Evolutionary conservation across 2,113 vertebrate genomes (phyloP), one percentile per base, ranked within the genome.

Genomic region (Ailurus styani): DNA sequence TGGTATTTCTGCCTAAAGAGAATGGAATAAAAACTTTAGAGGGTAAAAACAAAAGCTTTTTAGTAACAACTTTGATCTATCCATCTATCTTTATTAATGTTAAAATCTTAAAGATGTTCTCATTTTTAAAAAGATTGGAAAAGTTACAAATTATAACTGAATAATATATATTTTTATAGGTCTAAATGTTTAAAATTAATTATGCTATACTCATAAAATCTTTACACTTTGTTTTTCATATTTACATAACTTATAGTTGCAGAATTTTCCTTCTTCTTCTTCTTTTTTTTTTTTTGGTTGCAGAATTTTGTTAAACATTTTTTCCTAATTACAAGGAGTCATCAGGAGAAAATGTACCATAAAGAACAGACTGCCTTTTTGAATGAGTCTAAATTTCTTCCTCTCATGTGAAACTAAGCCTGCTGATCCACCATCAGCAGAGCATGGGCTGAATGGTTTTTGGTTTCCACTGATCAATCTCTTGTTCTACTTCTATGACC

Each of bases 141-240:
- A 97, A 86, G 37, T 37, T 64, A 13, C 2, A 88, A 90, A 29
- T 54, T 87, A 23, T 45, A 79, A 94, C 20, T 83, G 10, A 34
- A 37, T 60, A 70, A 94, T 45, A 81, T 12, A 3, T 17, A 1
- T 57, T 93, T 85, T 81, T 73, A 79, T 40, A 60, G 45, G n/a
- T 60, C 40, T 93, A 90, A 84, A 79, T 95, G 84, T 85, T 96
- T 92, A 78, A 75, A 92, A 93, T 78, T 90, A 84, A 85, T 5
- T 60, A 57, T 45, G 8, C 70, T 17, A 25, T 45, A 72, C 11
- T 77, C 25, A 92, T 70, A 85, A 96, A 94, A 95, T 84, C 52
- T 89, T 86, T 83, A 94, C 3, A 66, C 4, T 81, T 86, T 77
- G 27, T 29, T 79, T 93, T 96, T 85, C 75, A 84, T 37, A 72